Evolutionary conservation across 1,140 invertebrate species (phyloP).

Genomic region (Lasioglossum baleicum): DNA sequence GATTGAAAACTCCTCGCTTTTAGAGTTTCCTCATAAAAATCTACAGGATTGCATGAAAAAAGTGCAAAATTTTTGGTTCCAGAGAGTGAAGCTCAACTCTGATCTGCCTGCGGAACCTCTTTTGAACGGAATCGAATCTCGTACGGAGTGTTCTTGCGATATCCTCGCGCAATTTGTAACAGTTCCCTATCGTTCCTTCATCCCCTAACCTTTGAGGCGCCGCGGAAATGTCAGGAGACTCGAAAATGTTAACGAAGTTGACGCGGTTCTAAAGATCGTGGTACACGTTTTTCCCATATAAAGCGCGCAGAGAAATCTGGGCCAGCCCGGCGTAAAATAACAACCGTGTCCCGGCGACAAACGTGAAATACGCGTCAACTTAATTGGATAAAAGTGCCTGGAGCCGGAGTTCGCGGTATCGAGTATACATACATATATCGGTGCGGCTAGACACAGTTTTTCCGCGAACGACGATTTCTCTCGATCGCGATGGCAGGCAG

Average conservation of each 20-base stretch:
- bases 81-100: too few species aligned
- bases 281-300: conserved; percentile 36
- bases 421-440: conserved; percentile 4
- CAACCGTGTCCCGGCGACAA: neutral
- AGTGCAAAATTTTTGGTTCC: too few species aligned
- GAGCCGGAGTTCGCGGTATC: neutral
- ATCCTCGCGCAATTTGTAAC: neutral
- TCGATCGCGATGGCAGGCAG: conserved; percentile 10
- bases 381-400: conserved; percentile 44
- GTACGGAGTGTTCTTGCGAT: too few species aligned
- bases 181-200: neutral
- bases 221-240: conserved; percentile 12
- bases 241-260: conserved; percentile 23
- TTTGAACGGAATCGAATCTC: too few species aligned
- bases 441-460: conserved; percentile 26
- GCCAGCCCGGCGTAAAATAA: conserved; percentile 28
- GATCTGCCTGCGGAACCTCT: too few species aligned
- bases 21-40: too few species aligned
- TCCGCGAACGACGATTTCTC: conserved; percentile 36
- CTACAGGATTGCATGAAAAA: too few species aligned
- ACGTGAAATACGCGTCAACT: conserved; percentile 33
- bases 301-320: conserved; percentile 39
- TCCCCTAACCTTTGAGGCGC: neutral
- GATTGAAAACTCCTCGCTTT: too few species aligned
- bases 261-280: conserved; percentile 2